Conservation (phyloP, 2,888 invertebrate species). For the Erannis defoliaria region DNA sequence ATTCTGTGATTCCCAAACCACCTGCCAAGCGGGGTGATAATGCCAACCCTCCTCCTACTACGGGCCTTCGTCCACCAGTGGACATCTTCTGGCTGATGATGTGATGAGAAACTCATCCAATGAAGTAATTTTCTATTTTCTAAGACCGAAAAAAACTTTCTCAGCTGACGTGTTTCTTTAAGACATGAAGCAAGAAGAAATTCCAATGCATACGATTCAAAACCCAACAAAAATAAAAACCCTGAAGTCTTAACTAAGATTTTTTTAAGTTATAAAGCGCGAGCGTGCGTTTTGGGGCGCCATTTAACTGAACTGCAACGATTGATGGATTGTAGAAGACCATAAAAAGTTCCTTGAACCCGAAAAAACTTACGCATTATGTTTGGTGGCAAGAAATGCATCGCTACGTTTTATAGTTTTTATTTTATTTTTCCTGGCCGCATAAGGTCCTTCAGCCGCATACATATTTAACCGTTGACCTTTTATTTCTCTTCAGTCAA, state of each 20-base stretch:
- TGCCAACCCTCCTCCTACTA: no score
- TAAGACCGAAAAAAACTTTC: background rate
- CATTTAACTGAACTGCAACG: conserved; percentile 69
- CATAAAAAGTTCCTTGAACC: conserved; percentile 72
- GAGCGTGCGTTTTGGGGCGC: conserved; percentile 59
- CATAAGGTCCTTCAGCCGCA: no score
- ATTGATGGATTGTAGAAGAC: conserved; percentile 65
- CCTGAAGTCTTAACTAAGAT: conserved; percentile 49
- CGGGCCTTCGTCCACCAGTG: no score
- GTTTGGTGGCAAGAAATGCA: conserved; percentile 41
- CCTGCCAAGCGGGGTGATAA: no score
- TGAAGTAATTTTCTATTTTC: no score
- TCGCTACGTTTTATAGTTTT: conserved; percentile 48
- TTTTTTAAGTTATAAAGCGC: conserved; percentile 35
- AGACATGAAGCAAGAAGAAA: conserved; percentile 3
- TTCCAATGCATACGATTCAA: conserved; percentile 1
- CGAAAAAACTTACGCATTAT: conserved; percentile 50
- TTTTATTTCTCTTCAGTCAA: no score
- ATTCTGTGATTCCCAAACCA: no score
- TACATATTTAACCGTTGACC: no score
- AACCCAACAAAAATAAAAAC: conserved; percentile 27
- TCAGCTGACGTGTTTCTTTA: background rate
- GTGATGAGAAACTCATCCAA: no score
- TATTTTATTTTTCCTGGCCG: no score
- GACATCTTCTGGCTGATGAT: no score